Conservation (phyloP, 2,888 invertebrate genomes). For the Aspidapion aeneum region DNA sequence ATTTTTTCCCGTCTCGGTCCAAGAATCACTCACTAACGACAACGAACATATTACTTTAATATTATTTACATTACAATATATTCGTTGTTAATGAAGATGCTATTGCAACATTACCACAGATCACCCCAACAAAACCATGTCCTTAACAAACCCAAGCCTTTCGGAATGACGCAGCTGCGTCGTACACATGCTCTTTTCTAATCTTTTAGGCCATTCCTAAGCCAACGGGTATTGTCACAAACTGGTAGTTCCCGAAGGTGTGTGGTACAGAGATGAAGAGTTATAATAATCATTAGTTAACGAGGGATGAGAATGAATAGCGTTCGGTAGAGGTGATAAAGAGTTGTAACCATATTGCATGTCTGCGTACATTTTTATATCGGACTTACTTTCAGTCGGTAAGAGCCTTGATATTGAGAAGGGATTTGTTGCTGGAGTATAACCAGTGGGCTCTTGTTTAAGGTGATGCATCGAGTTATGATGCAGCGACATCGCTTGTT, state of each 20-base stretch:
- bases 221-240: slow-evolving; percentile 93
- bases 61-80: too few species aligned
- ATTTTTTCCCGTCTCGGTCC: too few species aligned
- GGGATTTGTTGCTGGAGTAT: slow-evolving; percentile 83
- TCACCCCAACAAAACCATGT: too few species aligned
- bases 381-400: slow-evolving; percentile 83
- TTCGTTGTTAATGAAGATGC: too few species aligned
- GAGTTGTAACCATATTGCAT: slow-evolving; percentile 66
- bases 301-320: slow-evolving; percentile 52
- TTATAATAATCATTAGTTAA: slow-evolving; percentile 76
- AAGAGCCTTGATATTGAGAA: slow-evolving; percentile 93
- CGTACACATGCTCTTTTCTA: neutral
- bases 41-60: too few species aligned
- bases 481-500: slow-evolving; percentile 50
- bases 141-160: too few species aligned
- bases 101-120: too few species aligned
- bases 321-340: slow-evolving; percentile 58
- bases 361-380: slow-evolving; percentile 86
- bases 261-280: slow-evolving; percentile 76
- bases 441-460: slow-evolving; percentile 56
- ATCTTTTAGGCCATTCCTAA: slow-evolving; percentile 51
- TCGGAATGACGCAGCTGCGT: too few species aligned
- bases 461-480: slow-evolving; percentile 55
- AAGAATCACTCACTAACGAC: too few species aligned
- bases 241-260: slow-evolving; percentile 68